Conservation (phyloP, 2,797 vertebrate genomes). For the Tapirus indicus region DNA sequence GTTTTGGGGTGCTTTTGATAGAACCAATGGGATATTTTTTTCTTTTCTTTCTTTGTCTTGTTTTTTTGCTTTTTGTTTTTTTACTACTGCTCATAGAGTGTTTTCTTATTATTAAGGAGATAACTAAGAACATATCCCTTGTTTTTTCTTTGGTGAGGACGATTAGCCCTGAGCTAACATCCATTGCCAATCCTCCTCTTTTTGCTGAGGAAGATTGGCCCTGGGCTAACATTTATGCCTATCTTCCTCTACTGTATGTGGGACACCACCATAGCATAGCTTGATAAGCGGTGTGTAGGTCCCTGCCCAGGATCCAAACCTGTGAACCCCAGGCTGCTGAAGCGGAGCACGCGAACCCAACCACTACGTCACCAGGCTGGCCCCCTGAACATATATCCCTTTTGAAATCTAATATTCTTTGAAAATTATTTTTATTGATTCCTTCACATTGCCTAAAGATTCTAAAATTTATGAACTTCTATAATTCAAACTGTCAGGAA, state of each 20-base stretch:
- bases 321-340: no score
- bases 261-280: no score
- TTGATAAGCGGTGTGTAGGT: no score
- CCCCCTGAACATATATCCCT: not conserved
- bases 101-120: slow-evolving; percentile 40
- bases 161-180: no score
- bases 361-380: no score
- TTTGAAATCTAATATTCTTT: slow-evolving; percentile 17
- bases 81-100: not conserved
- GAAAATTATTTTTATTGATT: slow-evolving; percentile 38
- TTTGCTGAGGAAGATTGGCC: no score
- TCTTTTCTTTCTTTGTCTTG: not conserved
- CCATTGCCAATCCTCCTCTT: no score
- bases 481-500: slow-evolving; percentile 20
- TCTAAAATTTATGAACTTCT: slow-evolving; percentile 31
- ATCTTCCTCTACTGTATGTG: no score
- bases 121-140: not conserved
- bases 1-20: not conserved
- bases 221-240: no score
- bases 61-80: not conserved
- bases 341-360: no score
- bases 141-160: no score
- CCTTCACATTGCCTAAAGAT: not conserved
- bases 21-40: not conserved
- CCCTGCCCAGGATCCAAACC: no score